These are phyloP conservation scores for Prunella fulvescens DNA, from an alignment of 2,113 vertebrate species.

Conservation along the genomic window DNA sequence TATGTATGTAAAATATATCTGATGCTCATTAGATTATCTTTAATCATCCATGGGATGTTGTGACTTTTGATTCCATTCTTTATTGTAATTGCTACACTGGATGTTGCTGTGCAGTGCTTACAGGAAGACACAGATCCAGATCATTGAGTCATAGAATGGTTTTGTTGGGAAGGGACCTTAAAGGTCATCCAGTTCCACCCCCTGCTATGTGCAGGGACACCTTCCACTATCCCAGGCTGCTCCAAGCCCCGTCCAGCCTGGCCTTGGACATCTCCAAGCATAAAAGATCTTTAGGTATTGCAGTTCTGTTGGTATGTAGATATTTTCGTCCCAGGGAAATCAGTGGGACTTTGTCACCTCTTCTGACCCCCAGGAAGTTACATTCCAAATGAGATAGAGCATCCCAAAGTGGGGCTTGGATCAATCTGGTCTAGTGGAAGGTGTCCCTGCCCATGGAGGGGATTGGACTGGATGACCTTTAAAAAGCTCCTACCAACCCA, in stretches of 20 bases:
- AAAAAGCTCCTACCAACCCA: not conserved
- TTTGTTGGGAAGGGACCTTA: not conserved
- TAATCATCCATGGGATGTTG: not conserved
- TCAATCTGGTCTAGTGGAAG: not conserved
- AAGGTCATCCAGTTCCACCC: not conserved
- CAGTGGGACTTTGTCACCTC: not conserved
- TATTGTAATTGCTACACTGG: not conserved
- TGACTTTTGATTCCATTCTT: not conserved
- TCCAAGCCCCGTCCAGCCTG: not conserved
- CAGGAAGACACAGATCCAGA: not conserved
- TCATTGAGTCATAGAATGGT: not conserved
- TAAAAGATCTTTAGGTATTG: not conserved
- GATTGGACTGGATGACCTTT: not conserved
- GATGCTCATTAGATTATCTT: not conserved
- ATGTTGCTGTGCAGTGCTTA: not conserved
- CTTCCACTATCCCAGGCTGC: not conserved
- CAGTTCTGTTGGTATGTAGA: not conserved
- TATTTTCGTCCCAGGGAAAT: not conserved
- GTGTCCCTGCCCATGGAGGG: not conserved
- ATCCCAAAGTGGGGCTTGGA: not conserved
- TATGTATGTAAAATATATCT: not conserved
- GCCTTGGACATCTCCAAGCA: not conserved
- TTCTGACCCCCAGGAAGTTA: not conserved
- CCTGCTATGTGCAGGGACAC: not conserved
- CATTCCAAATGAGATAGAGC: not conserved